Percentiles rank a stretch among this genome's conserved stretches.
Conservation (phyloP, 2,888 invertebrate genomes). For the Callinectes sapidus region DNA sequence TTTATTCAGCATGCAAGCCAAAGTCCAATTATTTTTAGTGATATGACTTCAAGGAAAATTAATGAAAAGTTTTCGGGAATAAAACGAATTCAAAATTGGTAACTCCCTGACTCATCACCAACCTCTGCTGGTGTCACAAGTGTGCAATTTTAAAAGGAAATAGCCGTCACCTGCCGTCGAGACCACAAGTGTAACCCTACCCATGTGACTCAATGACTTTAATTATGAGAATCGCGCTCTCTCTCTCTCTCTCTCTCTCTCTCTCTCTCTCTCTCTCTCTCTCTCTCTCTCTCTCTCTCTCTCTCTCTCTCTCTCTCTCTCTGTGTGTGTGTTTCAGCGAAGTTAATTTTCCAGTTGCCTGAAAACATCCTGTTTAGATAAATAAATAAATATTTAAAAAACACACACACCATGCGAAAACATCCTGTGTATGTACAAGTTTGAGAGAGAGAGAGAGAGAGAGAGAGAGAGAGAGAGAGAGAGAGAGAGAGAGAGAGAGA, state of each 20-base stretch:
- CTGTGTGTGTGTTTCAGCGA: not conserved
- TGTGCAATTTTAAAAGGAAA: not conserved
- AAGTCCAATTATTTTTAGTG: not conserved
- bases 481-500: too few species aligned
- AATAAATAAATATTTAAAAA: too few species aligned
- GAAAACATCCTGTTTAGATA: too few species aligned
- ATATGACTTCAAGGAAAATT: not conserved
- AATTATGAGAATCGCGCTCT: not conserved
- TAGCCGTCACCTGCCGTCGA: not conserved
- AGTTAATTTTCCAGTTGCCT: too few species aligned
- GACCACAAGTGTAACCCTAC: not conserved
- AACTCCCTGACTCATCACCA: not conserved
- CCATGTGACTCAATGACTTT: not conserved
- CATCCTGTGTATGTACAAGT: too few species aligned
- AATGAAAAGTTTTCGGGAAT: not conserved
- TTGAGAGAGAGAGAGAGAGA: too few species aligned
- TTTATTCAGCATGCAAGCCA: not conserved
- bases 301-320: not conserved
- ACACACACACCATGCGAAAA: too few species aligned
- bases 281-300: not conserved
- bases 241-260: constrained; percentile 29
- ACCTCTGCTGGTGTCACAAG: not conserved
- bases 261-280: constrained; percentile 6
- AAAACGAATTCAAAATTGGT: not conserved
- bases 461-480: too few species aligned